Evolutionary conservation across 2,113 vertebrate genomes (phyloP), one percentile per base, ranked within the genome.

Genomic region (Oenanthe oenanthe): DNA sequence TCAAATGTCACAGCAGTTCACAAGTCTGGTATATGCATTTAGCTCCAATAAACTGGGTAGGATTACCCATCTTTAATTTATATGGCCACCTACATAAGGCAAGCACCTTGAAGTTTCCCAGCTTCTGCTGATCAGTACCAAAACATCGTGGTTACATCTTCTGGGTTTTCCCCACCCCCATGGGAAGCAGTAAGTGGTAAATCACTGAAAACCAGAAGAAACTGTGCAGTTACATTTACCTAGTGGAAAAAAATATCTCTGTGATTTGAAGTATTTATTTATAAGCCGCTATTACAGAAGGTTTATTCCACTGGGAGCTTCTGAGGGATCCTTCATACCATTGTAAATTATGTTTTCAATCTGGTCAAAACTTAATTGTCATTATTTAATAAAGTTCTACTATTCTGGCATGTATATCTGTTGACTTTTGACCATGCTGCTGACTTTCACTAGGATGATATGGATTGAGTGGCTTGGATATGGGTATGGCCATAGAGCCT

Each of bases 111-210:
- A 92, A 87, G 43, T 91, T 92, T 89, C 60, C 32, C 42, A 60
- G 0, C 34, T 77, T 92, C 31, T 92, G 34, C 73, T 87, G 73
- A 87, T 66, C 63, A 91, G 72, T 92, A 80, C 17, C 20, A 51
- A 38, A 86, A 86, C 19, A 36, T 31, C 6, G 9, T 77, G 36
- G 29, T 77, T 86, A 62, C 5, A 29, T 45, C 47, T 86, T 57
- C 17, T 43, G 79, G 89, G 26, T 77, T 96, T 96, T 63, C 84
- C 91, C 79, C 89, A 56, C 76, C 60, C 38, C 45, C 17, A 7
- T 58, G 42, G 18, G 2, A 70, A 76, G 17, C 8, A 83, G 22
- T 78, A 60, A 75, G 40, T 83, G 74, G 34, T 51, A 72, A 74
- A 45, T 76, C n/a, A 47, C 42, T 58, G 60, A 94, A 91, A 95